Conservation (phyloP, 2,113 vertebrate genomes). For the Chrysochloris asiatica region DNA sequence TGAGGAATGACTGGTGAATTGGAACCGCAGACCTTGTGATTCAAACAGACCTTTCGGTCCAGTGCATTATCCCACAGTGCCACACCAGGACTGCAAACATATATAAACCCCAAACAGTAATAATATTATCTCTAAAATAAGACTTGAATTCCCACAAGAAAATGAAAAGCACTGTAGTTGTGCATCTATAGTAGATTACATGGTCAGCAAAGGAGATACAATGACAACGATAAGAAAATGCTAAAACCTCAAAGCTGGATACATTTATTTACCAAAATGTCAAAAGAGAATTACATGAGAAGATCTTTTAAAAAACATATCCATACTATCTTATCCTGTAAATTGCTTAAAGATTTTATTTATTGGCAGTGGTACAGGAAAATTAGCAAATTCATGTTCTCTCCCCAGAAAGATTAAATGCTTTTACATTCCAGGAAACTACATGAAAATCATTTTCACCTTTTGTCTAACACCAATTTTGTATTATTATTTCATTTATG, state of each 20-base stretch:
- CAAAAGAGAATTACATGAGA: conserved; percentile 46
- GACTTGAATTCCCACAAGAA: neutral
- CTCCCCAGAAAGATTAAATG: conserved; percentile 65
- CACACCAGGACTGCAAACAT: too few relatives aligned
- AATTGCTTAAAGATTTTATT: conserved; percentile 63
- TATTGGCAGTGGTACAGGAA: conserved; percentile 63
- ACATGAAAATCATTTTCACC: conserved; percentile 73
- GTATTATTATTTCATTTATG: conserved; percentile 83
- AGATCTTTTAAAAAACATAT: conserved; percentile 38
- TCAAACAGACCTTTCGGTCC: too few relatives aligned
- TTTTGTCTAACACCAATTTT: conserved; percentile 79
- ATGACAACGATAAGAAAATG: conserved; percentile 35
- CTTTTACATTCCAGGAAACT: conserved; percentile 69
- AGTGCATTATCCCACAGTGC: too few relatives aligned
- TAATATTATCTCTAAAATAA: neutral
- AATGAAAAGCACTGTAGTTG: neutral
- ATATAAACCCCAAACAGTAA: conserved; percentile 2
- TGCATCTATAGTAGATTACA: neutral
- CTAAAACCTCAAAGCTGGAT: conserved; percentile 29
- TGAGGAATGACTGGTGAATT: too few relatives aligned
- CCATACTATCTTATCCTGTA: conserved; percentile 19
- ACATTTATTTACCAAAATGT: conserved; percentile 17
- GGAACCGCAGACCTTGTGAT: too few relatives aligned
- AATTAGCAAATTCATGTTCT: conserved; percentile 61
- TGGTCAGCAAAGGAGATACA: neutral